Evolutionary conservation across 1,140 invertebrate genomes (phyloP), one percentile per base, ranked within the genome.

Genomic region (Triops cancriformis): DNA sequence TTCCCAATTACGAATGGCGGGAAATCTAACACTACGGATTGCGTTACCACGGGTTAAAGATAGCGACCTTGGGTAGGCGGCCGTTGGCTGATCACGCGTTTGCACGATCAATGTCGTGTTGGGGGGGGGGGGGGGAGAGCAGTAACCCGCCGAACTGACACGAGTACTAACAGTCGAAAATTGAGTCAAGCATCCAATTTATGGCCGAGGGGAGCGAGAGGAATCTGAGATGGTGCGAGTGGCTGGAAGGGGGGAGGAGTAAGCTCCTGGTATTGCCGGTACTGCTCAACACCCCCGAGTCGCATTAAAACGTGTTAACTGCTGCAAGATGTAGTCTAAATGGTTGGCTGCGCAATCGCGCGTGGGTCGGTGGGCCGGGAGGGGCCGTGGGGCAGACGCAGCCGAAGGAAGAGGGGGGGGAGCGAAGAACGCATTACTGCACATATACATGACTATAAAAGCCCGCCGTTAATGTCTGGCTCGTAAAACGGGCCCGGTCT

Each of bases 271-370:
- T 7, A 2, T 37, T 37, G 31, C 31, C 7, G 31, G 31, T 37
- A 37, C 31, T 37, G 31, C 51, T n/a, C 18, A 64, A 5, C 14
- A 23, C 14, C 51, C 14, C 51, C 14, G 23, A 64, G 51, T 64
- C 51, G 51, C 18, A 23, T 64, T 64, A 23, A 64, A 64, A 64
- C 51, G 51, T 64, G 51, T 64, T 64, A 64, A 64, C 51, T 64
- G 51, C 51, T 9, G 51, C 51, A 23, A 64, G 51, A 64, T 64
- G 51, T 18, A 64, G 51, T 64, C 31, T 37, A 37, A 64, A 64
- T 64, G 23, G 14, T n/a, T 64, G 51, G 51, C 51, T 64, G 51
- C 51, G 51, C 51, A 64, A 64, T 64, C 51, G 51, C 51, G 9
- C 51, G 51, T 64, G 18, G 51, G 51, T 64, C 18, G 10, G 10